Conservation (phyloP, 2,113 vertebrate species). For the Calypte anna region DNA sequence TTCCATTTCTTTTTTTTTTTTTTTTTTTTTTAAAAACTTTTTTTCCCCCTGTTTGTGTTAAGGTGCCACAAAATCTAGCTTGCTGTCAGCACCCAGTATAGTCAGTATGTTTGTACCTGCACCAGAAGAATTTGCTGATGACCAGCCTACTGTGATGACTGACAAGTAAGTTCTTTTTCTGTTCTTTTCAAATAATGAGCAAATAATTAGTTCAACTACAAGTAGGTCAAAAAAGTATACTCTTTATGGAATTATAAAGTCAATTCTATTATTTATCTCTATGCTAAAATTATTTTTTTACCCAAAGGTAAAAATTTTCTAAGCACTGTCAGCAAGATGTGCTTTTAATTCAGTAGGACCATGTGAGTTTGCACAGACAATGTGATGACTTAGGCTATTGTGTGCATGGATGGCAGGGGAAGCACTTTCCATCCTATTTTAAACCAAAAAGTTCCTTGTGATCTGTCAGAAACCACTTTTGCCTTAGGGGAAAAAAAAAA, state of each 20-base stretch:
- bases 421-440: neutral
- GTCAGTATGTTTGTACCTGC: slow-evolving; percentile 98
- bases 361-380: neutral
- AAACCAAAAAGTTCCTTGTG: neutral
- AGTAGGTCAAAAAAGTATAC: neutral
- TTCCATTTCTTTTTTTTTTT: neutral
- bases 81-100: slow-evolving; percentile 95
- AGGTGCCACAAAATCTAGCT: slow-evolving; percentile 95
- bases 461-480: neutral
- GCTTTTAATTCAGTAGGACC: neutral
- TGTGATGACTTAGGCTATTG: neutral
- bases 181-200: neutral
- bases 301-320: neutral
- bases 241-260: neutral
- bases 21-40: neutral
- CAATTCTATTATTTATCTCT: neutral
- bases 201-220: neutral
- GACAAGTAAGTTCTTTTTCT: slow-evolving; percentile 85
- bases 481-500: neutral
- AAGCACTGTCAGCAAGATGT: neutral
- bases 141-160: slow-evolving; percentile 93
- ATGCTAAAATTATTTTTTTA: neutral
- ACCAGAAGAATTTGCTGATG: slow-evolving; percentile 96
- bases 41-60: neutral
- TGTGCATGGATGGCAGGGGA: neutral